Evolutionary conservation across 2,113 vertebrate genomes (phyloP).

Genomic region (Cygnus buccinator): DNA sequence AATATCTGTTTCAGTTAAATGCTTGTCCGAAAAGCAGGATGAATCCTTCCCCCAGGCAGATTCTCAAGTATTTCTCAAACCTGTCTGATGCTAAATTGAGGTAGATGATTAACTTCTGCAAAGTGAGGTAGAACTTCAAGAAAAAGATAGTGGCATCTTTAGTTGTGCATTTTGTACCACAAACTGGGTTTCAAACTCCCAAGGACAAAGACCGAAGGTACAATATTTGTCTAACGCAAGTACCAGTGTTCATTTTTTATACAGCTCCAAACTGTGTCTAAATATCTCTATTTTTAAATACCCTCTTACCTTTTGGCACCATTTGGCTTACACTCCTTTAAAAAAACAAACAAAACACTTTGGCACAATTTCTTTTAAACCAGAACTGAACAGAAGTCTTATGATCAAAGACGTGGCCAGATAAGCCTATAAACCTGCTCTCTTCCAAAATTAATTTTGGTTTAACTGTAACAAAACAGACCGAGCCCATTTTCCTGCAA

Average conservation of each 20-base stretch:
- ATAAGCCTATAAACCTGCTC: conserved; percentile 53
- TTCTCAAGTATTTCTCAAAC: conserved; percentile 54
- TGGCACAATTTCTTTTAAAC: conserved; percentile 73
- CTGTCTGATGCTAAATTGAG: conserved; percentile 66
- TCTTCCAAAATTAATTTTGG: conserved; percentile 56
- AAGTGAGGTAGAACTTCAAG: conserved; percentile 78
- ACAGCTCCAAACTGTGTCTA: conserved; percentile 78
- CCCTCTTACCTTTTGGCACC: conserved; percentile 79
- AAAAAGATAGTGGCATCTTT: conserved; percentile 61
- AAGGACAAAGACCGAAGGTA: conserved; percentile 43
- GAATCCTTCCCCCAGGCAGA: conserved; percentile 25
- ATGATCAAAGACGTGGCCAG: conserved; percentile 50
- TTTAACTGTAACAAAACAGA: conserved; percentile 55
- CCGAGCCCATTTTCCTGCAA: conserved; percentile 8
- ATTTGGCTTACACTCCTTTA: conserved; percentile 66
- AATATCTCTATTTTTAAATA: conserved; percentile 71
- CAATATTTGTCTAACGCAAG: conserved; percentile 50
- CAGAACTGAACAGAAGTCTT: conserved; percentile 59
- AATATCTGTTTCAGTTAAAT: background rate
- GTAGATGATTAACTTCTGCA: conserved; percentile 71
- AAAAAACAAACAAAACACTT: conserved; percentile 68
- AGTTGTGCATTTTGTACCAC: conserved; percentile 61
- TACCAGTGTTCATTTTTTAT: conserved; percentile 70
- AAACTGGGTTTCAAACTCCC: conserved; percentile 44
- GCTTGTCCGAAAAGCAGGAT: conserved; percentile 38